These are phyloP conservation scores for Hetaerina titia DNA, from an alignment of 2,888 invertebrate species.

Conservation along the genomic window DNA sequence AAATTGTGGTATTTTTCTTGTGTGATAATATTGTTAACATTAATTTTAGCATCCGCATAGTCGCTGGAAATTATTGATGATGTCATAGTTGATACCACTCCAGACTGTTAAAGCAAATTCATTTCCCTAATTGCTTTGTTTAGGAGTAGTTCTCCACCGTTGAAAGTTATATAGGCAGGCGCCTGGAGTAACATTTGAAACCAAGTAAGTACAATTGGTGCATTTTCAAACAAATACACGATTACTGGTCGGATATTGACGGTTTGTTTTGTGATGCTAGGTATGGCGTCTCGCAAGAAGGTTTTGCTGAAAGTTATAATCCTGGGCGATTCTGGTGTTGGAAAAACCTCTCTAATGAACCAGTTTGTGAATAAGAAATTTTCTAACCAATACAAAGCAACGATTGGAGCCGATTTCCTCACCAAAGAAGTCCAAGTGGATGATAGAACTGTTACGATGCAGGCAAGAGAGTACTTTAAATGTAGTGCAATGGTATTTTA, in stretches of 20 bases:
- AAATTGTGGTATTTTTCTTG: background rate
- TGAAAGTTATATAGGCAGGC: background rate
- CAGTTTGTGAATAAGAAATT: conserved; percentile 99
- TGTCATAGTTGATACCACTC: conserved; percentile 30
- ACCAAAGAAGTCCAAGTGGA: conserved; percentile 99
- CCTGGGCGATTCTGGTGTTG: conserved; percentile 98
- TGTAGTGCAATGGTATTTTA: background rate
- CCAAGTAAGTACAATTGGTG: background rate
- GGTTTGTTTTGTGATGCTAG: conserved; percentile 72
- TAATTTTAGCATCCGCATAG: background rate
- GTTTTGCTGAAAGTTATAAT: conserved; percentile 98
- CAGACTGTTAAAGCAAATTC: background rate
- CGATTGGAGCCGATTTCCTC: conserved; percentile 99
- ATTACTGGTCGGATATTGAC: background rate
- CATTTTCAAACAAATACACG: background rate
- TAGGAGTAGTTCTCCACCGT: conserved; percentile 33
- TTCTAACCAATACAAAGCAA: conserved; percentile 99
- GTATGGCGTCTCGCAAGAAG: conserved; percentile 97
- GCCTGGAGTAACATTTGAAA: background rate
- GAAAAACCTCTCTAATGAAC: conserved; percentile 99
- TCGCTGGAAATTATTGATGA: background rate
- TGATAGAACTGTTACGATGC: conserved; percentile 99
- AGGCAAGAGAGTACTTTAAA: conserved; percentile 78
- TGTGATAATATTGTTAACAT: background rate
- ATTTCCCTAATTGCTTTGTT: conserved; percentile 15